Evolutionary conservation across 2,888 invertebrate species (phyloP).

Genomic region (Eulithis prunata): DNA sequence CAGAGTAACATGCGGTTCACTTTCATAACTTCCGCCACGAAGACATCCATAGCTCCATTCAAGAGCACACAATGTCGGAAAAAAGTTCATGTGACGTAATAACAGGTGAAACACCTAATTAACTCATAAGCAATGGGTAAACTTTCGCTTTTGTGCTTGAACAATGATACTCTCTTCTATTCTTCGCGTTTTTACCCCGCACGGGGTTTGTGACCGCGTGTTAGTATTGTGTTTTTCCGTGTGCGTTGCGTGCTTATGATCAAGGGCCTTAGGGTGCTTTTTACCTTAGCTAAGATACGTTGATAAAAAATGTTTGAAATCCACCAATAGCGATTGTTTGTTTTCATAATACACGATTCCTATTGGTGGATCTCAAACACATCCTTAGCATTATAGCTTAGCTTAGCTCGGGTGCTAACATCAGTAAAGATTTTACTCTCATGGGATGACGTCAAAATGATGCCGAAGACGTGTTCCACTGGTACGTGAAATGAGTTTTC

Average conservation of each 20-base stretch:
- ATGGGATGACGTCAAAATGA: too few relatives aligned
- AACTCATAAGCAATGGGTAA: slow-evolving; percentile 76
- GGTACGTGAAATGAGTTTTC: too few relatives aligned
- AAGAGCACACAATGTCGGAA: slow-evolving; percentile 76
- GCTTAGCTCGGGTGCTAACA: too few relatives aligned
- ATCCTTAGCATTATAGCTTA: too few relatives aligned
- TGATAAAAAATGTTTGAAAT: too few relatives aligned
- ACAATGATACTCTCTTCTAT: slow-evolving; percentile 68
- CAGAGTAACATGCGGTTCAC: slow-evolving; percentile 14
- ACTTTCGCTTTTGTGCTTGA: slow-evolving; percentile 82
- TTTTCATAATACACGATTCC: too few relatives aligned
- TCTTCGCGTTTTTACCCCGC: slow-evolving; percentile 39
- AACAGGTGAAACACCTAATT: slow-evolving; percentile 79
- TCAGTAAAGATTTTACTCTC: too few relatives aligned
- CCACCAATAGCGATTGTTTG: too few relatives aligned
- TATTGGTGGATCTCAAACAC: too few relatives aligned
- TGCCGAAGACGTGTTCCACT: too few relatives aligned
- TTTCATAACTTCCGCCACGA: slow-evolving; percentile 40
- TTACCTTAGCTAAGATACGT: too few relatives aligned
- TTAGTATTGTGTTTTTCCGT: slow-evolving; percentile 31
- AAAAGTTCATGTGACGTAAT: slow-evolving; percentile 73
- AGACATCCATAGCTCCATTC: slow-evolving; percentile 41
- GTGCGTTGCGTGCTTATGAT: slow-evolving; percentile 16
- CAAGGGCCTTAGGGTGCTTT: not conserved
- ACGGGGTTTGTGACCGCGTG: slow-evolving; percentile 33